Base-by-base conservation (phyloP, 2,888 invertebrate genomes). In the Phaonia tiefii region DNA sequence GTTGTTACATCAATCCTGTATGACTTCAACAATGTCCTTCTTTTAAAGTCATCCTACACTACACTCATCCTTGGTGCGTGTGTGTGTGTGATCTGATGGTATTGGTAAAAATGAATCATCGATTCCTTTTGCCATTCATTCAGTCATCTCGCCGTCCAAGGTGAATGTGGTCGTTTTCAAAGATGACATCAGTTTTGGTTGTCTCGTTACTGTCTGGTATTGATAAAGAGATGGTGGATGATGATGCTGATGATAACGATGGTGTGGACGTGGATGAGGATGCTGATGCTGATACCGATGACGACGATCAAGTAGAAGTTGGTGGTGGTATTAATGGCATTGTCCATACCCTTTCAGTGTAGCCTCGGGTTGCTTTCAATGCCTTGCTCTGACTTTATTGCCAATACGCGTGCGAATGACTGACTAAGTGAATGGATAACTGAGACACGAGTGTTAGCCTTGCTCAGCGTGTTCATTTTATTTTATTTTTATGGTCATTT, bases 131-230 rank as follows among this genome's bases (percentile, higher is more conserved):
- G 7, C 39, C 46, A 44, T 8, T 15, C 49, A 49, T 15, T 15
- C 22, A 2, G 2, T 15, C 49, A 49, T 49, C n/a, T n/a, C 44
- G 11, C 11, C 44, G 4, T 2, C 4, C 44, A 13, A 11, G 11
- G 4, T 56, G n/a, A 2, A 2, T 60, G 7, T 60, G 10, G 39
- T 39, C 39, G 1, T 60, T 1, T 15, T 39, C 1, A 11, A 10
- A 60, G 60, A 63, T 63, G 63, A 63, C 63, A 63, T 63, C 54
- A 37, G 54, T 42, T 58, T 22, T 26, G 25, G 17, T 46, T 72
- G 79, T 75, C 80, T 76, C 80, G 69, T 56, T 80, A 42, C 63
- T 80, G 80, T 80, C 80, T 80, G 75, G 44, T 72, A 63, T 69
- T 75, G 60, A 73, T 72, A 44, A 56, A 8, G n/a, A 3, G 3